Evolutionary conservation across 2,797 vertebrate genomes (phyloP), one percentile per base, ranked within the genome.

Genomic region (Channa striata): DNA sequence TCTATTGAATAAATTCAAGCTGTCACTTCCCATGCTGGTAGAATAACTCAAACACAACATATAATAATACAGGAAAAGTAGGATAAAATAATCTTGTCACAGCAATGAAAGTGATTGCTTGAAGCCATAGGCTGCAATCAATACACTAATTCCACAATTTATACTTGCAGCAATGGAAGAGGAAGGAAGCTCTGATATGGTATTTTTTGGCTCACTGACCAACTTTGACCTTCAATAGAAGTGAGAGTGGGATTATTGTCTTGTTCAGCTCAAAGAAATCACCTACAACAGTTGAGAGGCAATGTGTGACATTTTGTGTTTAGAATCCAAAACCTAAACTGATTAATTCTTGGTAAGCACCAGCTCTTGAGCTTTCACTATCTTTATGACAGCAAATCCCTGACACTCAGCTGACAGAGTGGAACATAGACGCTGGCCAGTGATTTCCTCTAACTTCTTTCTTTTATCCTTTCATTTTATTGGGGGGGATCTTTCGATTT

Each of bases 11-110:
- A 98, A 99, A 99, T 98, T 97, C 96, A 95, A 96, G 92, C 96
- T 99, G 98, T 99, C 98, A 98, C 95, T 97, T 97, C 95, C 95
- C 94, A 96, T 97, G 96, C 94, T 95, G 96, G 94, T 94, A 94
- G 96, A 97, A 99, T 99, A 96, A 96, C 96, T 99, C 97, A 96
- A 96, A 97, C 95, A 94, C 95, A 97, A 96, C 96, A 96, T 96
- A 98, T 98, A 98, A 98, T 98, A 98, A 98, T 97, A 96, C 96
- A 94, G 95, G 95, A 97, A 98, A 99, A 99, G 96, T 98, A 97
- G 97, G 96, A 99, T 99, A 97, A 97, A 99, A 99, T 97, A 99
- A 99, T 99, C 96, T 98, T 99, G 98, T 99, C 98, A 99, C 95
- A 93, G 92, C 96, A 94, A 95, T 96, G 96, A 96, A 98, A 98